Conservation (phyloP, 2,113 vertebrate species). For the Tachuris rubrigastra region DNA sequence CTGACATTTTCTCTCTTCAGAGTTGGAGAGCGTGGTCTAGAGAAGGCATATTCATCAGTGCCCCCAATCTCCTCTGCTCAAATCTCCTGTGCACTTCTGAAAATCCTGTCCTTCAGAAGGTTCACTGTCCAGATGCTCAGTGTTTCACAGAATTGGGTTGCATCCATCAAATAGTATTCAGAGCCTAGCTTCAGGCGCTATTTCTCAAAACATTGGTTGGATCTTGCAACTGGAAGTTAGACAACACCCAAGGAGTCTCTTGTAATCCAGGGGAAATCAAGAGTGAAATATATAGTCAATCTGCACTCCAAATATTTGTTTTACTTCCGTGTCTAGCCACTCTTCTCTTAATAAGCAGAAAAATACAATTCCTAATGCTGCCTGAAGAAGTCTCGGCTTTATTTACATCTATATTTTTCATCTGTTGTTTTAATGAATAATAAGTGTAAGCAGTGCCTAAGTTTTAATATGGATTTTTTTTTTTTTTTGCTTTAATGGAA, state of each 20-base stretch:
- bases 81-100: neutral
- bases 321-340: neutral
- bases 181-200: neutral
- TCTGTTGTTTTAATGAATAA: neutral
- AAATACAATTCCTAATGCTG: neutral
- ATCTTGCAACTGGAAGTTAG: neutral
- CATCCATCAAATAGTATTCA: neutral
- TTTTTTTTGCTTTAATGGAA: neutral
- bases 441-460: neutral
- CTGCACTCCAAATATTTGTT: neutral
- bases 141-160: neutral
- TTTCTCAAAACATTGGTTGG: neutral
- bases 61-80: neutral
- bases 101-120: neutral
- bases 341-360: neutral
- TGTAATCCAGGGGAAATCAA: neutral
- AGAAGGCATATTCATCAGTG: neutral
- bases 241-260: neutral
- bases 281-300: neutral
- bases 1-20: rapidly evolving
- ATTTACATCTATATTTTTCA: neutral
- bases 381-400: neutral
- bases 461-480: neutral
- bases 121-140: neutral
- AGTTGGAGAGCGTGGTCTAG: neutral